Evolutionary conservation across 2,888 invertebrate species (phyloP).

Genomic region (Drosophila phalerata): DNA sequence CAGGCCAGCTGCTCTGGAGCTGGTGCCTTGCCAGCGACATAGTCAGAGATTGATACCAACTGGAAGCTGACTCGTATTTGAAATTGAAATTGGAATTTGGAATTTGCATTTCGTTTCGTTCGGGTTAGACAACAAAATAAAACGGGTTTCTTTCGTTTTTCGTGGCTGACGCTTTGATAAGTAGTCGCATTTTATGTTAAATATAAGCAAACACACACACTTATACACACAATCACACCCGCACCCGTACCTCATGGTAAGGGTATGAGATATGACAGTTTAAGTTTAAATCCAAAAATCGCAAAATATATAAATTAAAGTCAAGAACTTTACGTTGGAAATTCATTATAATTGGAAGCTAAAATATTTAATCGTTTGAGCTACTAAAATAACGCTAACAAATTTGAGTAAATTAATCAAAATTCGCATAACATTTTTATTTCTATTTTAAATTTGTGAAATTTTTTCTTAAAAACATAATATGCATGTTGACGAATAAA

Average conservation of each 20-base stretch:
- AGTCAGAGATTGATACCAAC: conserved; percentile 34
- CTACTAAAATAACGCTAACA: background rate
- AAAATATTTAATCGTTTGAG: no score
- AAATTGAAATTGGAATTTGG: conserved; percentile 51
- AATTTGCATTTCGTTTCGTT: conserved; percentile 47
- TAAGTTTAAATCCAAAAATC: no score
- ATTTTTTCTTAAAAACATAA: background rate
- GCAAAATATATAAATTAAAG: conserved; percentile 1
- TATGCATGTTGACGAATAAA: background rate
- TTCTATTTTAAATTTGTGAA: background rate
- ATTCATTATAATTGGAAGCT: background rate
- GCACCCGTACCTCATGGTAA: no score
- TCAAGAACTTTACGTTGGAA: conserved; percentile 6
- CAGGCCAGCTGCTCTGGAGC: conserved; percentile 3
- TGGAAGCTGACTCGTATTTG: conserved; percentile 23
- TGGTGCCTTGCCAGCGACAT: conserved; percentile 2
- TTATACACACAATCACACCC: background rate
- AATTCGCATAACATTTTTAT: background rate
- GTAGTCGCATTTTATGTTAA: conserved; percentile 47
- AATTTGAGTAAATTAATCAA: background rate
- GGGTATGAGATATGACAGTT: no score
- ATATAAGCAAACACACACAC: conserved; percentile 38
- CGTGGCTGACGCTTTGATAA: conserved; percentile 27
- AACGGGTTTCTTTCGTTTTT: conserved; percentile 30
- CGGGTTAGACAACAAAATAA: conserved; percentile 43